A percentile compares a stretch with the other conserved stretches of the same genome.
phyloP scores from a whole-genome alignment of 2,113 vertebrate genomes.

The Numida meleagris region DNA sequence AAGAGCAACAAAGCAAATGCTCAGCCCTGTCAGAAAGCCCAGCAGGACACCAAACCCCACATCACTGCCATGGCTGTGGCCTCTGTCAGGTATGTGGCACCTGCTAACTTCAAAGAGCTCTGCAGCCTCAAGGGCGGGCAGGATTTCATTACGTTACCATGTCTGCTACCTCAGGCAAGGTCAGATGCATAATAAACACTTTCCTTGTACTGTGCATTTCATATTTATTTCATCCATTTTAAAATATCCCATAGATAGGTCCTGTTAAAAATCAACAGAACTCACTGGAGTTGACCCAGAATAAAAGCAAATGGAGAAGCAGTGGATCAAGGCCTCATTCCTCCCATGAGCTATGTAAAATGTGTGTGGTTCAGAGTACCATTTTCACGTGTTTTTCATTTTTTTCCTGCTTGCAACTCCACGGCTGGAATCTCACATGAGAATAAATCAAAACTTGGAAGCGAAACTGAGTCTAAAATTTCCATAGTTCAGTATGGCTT shows the following conservation, averaged over 20 bases:
- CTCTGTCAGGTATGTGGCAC: not conserved
- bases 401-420: not conserved
- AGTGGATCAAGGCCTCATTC: not conserved
- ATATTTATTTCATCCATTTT: not conserved
- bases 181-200: not conserved
- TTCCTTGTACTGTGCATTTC: not conserved
- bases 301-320: not conserved
- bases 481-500: not conserved
- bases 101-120: conserved; percentile 21
- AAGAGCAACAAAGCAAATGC: not conserved
- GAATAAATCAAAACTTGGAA: not conserved
- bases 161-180: not conserved
- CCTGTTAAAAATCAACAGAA: not conserved
- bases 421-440: not conserved
- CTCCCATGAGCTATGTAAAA: conserved; percentile 10
- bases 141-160: not conserved
- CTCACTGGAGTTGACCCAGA: not conserved
- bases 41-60: not conserved
- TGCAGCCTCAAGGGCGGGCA: not conserved
- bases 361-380: not conserved
- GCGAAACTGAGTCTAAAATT: not conserved
- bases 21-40: not conserved
- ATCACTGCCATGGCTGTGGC: not conserved
- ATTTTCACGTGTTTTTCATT: not conserved
- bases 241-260: not conserved